Percentiles rank a stretch among this genome's conserved stretches.
Conservation (phyloP, 2,888 invertebrate genomes). For the Calameuta filiformis region DNA sequence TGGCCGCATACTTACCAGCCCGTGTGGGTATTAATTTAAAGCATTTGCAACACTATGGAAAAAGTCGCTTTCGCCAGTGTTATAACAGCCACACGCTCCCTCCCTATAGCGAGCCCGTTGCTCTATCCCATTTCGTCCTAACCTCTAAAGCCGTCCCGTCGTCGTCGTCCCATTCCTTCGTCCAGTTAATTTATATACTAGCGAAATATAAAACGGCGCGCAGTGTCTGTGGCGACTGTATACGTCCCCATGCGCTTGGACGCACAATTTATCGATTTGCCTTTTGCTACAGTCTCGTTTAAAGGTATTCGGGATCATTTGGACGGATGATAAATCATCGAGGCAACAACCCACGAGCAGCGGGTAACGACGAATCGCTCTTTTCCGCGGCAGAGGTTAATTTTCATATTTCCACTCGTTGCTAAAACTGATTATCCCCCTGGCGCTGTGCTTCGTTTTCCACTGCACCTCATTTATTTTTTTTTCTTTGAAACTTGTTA, state of each 20-base stretch:
- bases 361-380: too few species aligned
- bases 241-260: neutral
- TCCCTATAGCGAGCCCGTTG: slow-evolving; percentile 21
- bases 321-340: slow-evolving; percentile 18
- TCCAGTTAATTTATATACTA: slow-evolving; percentile 36
- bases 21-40: slow-evolving; percentile 26
- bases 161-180: neutral
- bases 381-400: too few species aligned
- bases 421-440: too few species aligned
- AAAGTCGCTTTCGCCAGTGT: neutral
- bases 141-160: neutral
- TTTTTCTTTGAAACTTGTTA: too few species aligned
- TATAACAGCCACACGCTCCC: neutral
- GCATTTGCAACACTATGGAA: neutral
- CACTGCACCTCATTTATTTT: too few species aligned
- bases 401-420: too few species aligned
- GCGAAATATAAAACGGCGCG: slow-evolving; percentile 33
- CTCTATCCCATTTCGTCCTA: slow-evolving; percentile 14
- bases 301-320: slow-evolving; percentile 13
- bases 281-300: slow-evolving; percentile 12
- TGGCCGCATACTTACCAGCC: slow-evolving; percentile 26
- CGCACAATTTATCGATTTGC: slow-evolving; percentile 20
- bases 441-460: too few species aligned
- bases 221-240: slow-evolving; percentile 7
- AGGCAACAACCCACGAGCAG: neutral